Evolutionary conservation across 2,888 invertebrate genomes (phyloP).

Genomic region (Pachliopta kotzebuea): DNA sequence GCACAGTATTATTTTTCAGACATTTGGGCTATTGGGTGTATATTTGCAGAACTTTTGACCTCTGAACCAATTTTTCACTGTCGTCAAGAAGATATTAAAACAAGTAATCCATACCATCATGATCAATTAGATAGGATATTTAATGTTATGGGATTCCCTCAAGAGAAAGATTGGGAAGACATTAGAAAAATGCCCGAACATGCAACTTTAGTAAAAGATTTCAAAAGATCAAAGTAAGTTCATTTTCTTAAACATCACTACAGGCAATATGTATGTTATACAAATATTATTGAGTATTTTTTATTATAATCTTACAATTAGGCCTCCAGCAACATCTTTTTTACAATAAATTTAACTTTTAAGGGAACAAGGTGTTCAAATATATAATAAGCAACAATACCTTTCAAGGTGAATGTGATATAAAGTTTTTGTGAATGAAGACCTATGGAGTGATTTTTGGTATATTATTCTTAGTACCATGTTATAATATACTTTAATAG

Average conservation of each 20-base stretch:
- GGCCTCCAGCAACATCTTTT: too few relatives aligned
- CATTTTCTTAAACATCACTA: background rate
- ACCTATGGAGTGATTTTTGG: too few relatives aligned
- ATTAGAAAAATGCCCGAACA: conserved; percentile 99
- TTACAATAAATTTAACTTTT: too few relatives aligned
- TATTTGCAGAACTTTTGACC: conserved; percentile 98
- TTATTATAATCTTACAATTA: background rate
- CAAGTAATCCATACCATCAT: conserved; percentile 99
- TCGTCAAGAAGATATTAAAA: conserved; percentile 99
- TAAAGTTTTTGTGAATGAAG: too few relatives aligned
- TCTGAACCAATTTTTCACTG: conserved; percentile 99
- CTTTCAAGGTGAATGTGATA: too few relatives aligned
- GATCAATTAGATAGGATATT: conserved; percentile 99
- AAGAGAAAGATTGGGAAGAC: conserved; percentile 99
- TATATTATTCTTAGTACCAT: too few relatives aligned
- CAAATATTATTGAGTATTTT: background rate
- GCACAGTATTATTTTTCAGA: conserved; percentile 78
- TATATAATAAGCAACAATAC: too few relatives aligned
- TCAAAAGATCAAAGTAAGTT: conserved; percentile 93
- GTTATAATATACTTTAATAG: too few relatives aligned
- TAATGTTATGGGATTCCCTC: conserved; percentile 99
- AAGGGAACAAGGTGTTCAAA: too few relatives aligned
- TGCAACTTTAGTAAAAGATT: conserved; percentile 96
- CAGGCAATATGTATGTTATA: background rate
- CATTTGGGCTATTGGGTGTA: conserved; percentile 99